phyloP scores from a whole-genome alignment of 2,888 invertebrate genomes.

The Caenorhabditis virilis region DNA sequence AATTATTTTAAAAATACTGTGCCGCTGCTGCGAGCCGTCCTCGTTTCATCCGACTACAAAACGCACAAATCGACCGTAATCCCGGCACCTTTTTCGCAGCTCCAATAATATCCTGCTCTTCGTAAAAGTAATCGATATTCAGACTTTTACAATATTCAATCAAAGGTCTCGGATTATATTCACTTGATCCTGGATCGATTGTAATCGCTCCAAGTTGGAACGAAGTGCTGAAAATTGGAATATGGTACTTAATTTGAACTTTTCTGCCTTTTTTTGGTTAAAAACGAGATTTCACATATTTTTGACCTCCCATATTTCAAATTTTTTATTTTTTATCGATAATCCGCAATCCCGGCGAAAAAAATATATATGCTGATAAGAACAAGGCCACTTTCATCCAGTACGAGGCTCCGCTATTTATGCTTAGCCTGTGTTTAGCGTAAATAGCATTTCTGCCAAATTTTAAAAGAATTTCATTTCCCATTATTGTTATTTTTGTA shows the following conservation, averaged over 20 bases:
- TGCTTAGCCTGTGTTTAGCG: too few species aligned
- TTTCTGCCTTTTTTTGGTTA: too few species aligned
- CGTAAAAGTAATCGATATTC: constrained; percentile 80
- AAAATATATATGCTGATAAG: too few species aligned
- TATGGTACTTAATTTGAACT: too few species aligned
- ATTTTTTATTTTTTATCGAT: too few species aligned
- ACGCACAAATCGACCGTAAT: constrained; percentile 76
- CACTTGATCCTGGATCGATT: constrained; percentile 77
- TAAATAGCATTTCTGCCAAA: too few species aligned
- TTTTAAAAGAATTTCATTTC: too few species aligned
- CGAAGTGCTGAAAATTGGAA: constrained; percentile 76
- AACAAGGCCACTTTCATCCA: too few species aligned
- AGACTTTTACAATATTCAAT: constrained; percentile 80
- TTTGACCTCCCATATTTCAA: too few species aligned
- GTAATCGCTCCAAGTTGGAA: constrained; percentile 79
- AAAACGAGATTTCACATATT: too few species aligned
- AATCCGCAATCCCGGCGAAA: too few species aligned
- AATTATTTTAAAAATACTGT: constrained; percentile 67
- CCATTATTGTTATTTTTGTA: not conserved
- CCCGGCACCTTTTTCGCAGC: constrained; percentile 71
- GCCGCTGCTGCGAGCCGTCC: constrained; percentile 81
- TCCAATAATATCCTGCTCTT: constrained; percentile 75
- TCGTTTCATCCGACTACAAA: constrained; percentile 77
- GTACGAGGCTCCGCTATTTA: too few species aligned
- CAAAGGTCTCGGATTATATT: constrained; percentile 75